Evolutionary conservation across 2,797 vertebrate genomes (phyloP).

Genomic region (Yasuhikotakia modesta): DNA sequence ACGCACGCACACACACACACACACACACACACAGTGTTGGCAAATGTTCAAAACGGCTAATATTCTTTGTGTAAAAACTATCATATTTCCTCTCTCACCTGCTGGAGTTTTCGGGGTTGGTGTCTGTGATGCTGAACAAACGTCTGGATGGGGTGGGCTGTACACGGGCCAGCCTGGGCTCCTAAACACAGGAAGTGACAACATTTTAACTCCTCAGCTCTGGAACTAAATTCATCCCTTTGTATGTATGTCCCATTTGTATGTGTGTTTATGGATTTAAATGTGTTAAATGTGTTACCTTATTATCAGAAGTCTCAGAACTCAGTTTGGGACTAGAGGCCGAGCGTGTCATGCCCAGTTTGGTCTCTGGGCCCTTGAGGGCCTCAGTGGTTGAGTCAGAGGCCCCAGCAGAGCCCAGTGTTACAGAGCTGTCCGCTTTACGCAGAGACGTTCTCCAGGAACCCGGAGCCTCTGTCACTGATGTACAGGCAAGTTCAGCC

Average conservation of each 20-base stretch:
- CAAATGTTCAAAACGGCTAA: neutral
- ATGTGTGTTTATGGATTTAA: neutral
- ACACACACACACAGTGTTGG: slow-evolving; percentile 49
- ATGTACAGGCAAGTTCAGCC: slow-evolving; percentile 71
- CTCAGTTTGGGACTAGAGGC: slow-evolving; percentile 83
- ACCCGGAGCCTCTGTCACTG: slow-evolving; percentile 73
- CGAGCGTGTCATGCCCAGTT: slow-evolving; percentile 78
- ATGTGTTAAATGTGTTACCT: slow-evolving; percentile 72
- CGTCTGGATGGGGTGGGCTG: slow-evolving; percentile 79
- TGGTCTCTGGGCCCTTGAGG: slow-evolving; percentile 65
- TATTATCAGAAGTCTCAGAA: slow-evolving; percentile 73
- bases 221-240: no score
- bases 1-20: no score
- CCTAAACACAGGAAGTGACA: slow-evolving; percentile 66
- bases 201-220: neutral
- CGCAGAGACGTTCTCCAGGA: slow-evolving; percentile 83
- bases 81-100: slow-evolving; percentile 67
- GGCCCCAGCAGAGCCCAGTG: slow-evolving; percentile 74
- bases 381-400: slow-evolving; percentile 71
- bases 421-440: slow-evolving; percentile 81
- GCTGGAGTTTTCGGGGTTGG: slow-evolving; percentile 75
- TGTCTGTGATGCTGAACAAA: slow-evolving; percentile 80
- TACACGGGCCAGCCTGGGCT: slow-evolving; percentile 81
- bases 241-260: no score
- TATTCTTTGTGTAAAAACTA: neutral